A percentile compares a stretch with the other conserved stretches of the same genome.
These are phyloP conservation scores for Thera obeliscata DNA, from an alignment of 2,888 invertebrate species.

Conservation along the genomic window DNA sequence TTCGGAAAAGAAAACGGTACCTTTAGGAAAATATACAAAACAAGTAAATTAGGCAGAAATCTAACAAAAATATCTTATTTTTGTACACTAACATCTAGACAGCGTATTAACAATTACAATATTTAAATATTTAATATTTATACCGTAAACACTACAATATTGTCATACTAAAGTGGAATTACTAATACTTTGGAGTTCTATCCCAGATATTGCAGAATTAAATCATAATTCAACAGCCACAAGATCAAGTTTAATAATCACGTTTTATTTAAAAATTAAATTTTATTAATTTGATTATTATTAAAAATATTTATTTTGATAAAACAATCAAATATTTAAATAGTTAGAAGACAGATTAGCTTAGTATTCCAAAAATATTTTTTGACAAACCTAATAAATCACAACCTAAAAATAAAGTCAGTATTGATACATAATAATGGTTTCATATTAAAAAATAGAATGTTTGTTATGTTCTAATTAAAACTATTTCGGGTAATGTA, in stretches of 20 bases:
- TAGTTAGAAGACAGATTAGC: slow-evolving; percentile 39
- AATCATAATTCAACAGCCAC: slow-evolving; percentile 60
- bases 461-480: slow-evolving; percentile 1
- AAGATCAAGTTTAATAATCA: slow-evolving; percentile 53
- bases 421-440: slow-evolving; percentile 14
- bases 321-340: slow-evolving; percentile 47
- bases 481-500: slow-evolving; percentile 9
- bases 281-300: slow-evolving; percentile 20
- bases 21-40: slow-evolving; percentile 24
- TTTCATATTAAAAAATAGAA: slow-evolving; percentile 5
- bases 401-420: slow-evolving; percentile 36
- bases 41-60: slow-evolving; percentile 57
- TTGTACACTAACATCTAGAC: slow-evolving; percentile 66
- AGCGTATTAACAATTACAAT: slow-evolving; percentile 68
- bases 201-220: slow-evolving; percentile 77
- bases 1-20: slow-evolving; percentile 28
- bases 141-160: slow-evolving; percentile 70
- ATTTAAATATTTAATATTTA: slow-evolving; percentile 62
- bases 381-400: slow-evolving; percentile 26
- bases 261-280: slow-evolving; percentile 29
- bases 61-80: slow-evolving; percentile 45
- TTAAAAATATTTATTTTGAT: slow-evolving; percentile 71
- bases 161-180: slow-evolving; percentile 74
- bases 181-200: slow-evolving; percentile 61
- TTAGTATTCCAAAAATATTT: slow-evolving; percentile 39